These are phyloP conservation scores for Limnodromus scolopaceus DNA, from an alignment of 2,797 vertebrate species.

Conservation along the genomic window DNA sequence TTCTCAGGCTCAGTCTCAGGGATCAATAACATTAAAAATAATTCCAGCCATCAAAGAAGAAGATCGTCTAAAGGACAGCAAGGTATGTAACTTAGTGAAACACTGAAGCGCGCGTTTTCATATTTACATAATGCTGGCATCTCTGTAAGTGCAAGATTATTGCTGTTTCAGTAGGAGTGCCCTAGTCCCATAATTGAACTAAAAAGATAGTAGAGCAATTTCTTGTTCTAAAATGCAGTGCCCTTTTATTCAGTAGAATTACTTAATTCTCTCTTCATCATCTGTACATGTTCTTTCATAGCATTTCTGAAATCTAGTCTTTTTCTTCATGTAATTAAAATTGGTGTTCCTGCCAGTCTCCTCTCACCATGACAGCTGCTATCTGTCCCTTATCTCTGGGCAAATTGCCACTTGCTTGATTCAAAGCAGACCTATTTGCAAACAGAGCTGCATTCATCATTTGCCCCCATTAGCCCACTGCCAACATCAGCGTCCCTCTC, in stretches of 20 bases:
- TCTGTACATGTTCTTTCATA: neutral
- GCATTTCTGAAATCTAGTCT: neutral
- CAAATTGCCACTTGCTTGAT: neutral
- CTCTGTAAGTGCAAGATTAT: neutral
- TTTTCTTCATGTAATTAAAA: neutral
- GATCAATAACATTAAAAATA: slow-evolving; percentile 94
- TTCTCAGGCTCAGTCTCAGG: slow-evolving; percentile 91
- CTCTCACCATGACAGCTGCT: neutral
- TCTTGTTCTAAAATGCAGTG: neutral
- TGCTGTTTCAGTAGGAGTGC: neutral
- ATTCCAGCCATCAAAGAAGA: slow-evolving; percentile 93
- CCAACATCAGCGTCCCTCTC: neutral
- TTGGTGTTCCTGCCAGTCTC: neutral
- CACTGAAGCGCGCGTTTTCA: rapidly evolving
- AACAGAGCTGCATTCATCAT: neutral
- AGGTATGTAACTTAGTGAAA: slow-evolving; percentile 74
- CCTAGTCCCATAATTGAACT: neutral
- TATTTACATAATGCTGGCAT: neutral
- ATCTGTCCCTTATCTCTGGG: neutral
- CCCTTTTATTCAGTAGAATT: neutral
- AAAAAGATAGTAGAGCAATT: neutral
- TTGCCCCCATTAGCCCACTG: neutral
- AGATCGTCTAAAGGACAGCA: slow-evolving; percentile 89
- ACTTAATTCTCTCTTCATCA: neutral
- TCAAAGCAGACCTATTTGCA: neutral